Evolutionary conservation across 2,113 vertebrate genomes (phyloP), one percentile per base, ranked within the genome.

Genomic region (Nesoenas mayeri): DNA sequence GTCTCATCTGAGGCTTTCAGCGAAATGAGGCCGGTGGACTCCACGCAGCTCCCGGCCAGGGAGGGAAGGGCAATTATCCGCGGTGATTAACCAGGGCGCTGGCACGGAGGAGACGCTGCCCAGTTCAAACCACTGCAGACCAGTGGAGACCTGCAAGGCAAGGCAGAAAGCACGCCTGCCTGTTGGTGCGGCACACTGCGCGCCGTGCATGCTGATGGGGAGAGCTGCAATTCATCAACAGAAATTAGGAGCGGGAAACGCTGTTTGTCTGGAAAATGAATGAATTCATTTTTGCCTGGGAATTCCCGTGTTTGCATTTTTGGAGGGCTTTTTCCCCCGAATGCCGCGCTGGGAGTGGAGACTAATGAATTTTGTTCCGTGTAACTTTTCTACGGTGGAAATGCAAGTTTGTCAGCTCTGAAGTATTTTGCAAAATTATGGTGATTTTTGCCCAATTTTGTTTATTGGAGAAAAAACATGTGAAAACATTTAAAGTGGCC

Each of bases 401-500:
- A 60, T 0, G 1, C 28, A 25, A 89, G 32, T 64, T 67, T 88
- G 79, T 93, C 69, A 87, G 70, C 72, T 84, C 72, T 78, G 57
- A 75, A 57, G 70, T 72, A 54, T 92, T 95, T 86, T 67, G 60
- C 69, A 80, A 71, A 95, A 91, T 89, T 50, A 79, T 60, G 83
- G 47, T 87, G 72, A 78, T 93, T 95, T 95, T 92, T 84, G 79
- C 89, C 69, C 79, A 24, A 19, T 95, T 92, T 84, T 95, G 83
- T 95, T 95, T 88, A 73, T 71, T 84, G 72, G 34, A 79, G 31
- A 58, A 57, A 86, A 53, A 22, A 44, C 64, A 75, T 50, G 82
- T 58, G 88, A 83, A 95, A 95, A 85, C 36, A 5, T 80, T 94
- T 77, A n/a, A 92, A 92, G 88, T 96, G 94, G 79, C 92, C 96